Conservation (phyloP, 2,888 invertebrate species). For the Pharmacophagus antenor region DNA sequence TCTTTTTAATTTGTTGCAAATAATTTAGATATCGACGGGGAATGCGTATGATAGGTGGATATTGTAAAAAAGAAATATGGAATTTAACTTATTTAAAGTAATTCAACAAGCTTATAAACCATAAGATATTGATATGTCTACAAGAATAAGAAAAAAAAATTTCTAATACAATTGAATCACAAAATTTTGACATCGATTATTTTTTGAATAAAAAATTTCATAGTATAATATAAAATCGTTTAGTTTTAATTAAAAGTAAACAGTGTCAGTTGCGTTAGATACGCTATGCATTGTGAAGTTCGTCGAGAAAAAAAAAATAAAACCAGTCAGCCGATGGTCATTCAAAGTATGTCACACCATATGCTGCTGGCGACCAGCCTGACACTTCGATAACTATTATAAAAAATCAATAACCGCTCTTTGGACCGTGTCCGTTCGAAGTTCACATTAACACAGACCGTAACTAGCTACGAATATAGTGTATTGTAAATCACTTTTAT, state of each 20-base stretch:
- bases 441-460: slow-evolving; percentile 60
- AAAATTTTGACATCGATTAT: too few species aligned
- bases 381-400: slow-evolving; percentile 55
- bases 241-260: slow-evolving; percentile 40
- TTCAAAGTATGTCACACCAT: slow-evolving; percentile 69
- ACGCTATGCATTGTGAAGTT: slow-evolving; percentile 35
- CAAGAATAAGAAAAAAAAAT: neutral
- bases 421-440: slow-evolving; percentile 66
- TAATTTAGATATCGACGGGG: neutral
- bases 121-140: too few species aligned
- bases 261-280: slow-evolving; percentile 50
- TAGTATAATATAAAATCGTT: neutral
- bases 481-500: slow-evolving; percentile 78
- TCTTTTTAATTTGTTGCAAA: neutral
- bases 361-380: slow-evolving; percentile 53
- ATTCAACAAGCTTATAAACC: too few species aligned
- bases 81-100: neutral
- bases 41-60: too few species aligned
- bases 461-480: slow-evolving; percentile 74
- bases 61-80: neutral
- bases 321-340: slow-evolving; percentile 58
- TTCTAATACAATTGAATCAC: neutral
- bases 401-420: slow-evolving; percentile 64
- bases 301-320: slow-evolving; percentile 50
- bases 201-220: neutral